phyloP scores from a whole-genome alignment of 1,140 invertebrate species.

The Drosophila tani region DNA sequence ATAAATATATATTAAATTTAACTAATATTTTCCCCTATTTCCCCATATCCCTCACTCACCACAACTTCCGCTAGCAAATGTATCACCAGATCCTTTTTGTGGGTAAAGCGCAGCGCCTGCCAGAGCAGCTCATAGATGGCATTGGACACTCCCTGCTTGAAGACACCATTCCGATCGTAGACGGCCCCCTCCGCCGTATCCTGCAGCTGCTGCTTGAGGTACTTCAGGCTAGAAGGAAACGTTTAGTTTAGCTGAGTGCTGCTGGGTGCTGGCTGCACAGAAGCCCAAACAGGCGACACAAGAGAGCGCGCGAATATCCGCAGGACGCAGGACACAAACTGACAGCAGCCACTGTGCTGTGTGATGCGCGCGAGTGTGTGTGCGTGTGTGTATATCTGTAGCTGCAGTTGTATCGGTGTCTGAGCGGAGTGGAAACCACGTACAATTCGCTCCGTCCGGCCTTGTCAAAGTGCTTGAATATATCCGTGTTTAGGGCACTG shows the following conservation, averaged over 20 bases:
- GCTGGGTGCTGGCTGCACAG: conserved; percentile 7
- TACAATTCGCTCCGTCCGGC: conserved; percentile 79
- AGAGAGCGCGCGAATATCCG: conserved; percentile 37
- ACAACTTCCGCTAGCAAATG: conserved; percentile 89
- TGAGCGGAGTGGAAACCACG: conserved; percentile 53
- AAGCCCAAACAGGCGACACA: conserved; percentile 31
- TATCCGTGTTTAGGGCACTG: conserved; percentile 63
- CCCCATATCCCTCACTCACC: too few species aligned
- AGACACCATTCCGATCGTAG: conserved; percentile 66
- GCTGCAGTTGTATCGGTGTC: conserved; percentile 23
- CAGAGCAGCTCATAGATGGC: conserved; percentile 88
- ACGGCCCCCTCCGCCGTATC: conserved; percentile 71
- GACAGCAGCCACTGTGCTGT: conserved; percentile 28
- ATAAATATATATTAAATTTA: too few species aligned
- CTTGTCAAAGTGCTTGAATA: conserved; percentile 82
- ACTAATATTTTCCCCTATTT: too few species aligned
- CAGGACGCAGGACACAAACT: conserved; percentile 39
- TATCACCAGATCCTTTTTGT: conserved; percentile 90
- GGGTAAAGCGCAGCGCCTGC: conserved; percentile 88
- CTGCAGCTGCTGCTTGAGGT: conserved; percentile 77
- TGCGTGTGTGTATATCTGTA: conserved; percentile 23
- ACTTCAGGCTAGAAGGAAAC: conserved; percentile 79
- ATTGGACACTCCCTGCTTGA: conserved; percentile 85
- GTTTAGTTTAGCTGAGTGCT: conserved; percentile 41
- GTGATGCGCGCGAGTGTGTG: conserved; percentile 27